Base-by-base conservation (phyloP, 2,888 invertebrate genomes). In the Strigamia transsilvanica region DNA sequence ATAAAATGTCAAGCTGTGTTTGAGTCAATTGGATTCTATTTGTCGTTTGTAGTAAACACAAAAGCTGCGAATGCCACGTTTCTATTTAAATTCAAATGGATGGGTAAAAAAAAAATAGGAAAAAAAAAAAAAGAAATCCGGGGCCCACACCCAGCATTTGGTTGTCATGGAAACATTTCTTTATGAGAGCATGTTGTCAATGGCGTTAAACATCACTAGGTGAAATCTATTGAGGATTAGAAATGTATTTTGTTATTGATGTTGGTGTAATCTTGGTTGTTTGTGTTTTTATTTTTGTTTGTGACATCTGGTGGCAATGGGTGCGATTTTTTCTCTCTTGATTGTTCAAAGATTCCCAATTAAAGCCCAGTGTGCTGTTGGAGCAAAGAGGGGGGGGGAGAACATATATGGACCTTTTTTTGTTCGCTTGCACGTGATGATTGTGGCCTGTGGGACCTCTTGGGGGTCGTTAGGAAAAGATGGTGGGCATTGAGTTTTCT, bases 241-340 rank as follows among this genome's bases (percentile, higher is more conserved):
- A n/a, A 56, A 56, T 9, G 21, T 9, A 56, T 9, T 56, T 56
- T 56, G 56, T 18, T 56, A 56, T 56, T 56, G 56, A 56, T 56
- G n/a, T 56, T n/a, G n/a, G 2, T 56, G 56, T 56, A 56, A 56
- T 56, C n/a, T 56, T 9, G 56, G 56, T 56, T 18, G 56, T 56
- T 15, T 56, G 18, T 56, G 56, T 56, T 56, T 56, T 56, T 18
- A 56, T 56, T 56, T 56, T 56, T 56, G 56, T 56, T 56, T 56
- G 56, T 56, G 56, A 56, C 56, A 56, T 56, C 56, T 56, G 56
- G 56, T 56, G 56, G 56, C 56, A 56, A 56, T 56, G 56, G 56
- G 56, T 18, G 56, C 6, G 9, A 18, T 56, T 56, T 56, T 56
- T 56, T 56, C 5, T 46, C 15, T n/a, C 5, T 46, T 18, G 18